Evolutionary conservation across 2,113 vertebrate species (phyloP).

Genomic region (Crotalus helleri): DNA sequence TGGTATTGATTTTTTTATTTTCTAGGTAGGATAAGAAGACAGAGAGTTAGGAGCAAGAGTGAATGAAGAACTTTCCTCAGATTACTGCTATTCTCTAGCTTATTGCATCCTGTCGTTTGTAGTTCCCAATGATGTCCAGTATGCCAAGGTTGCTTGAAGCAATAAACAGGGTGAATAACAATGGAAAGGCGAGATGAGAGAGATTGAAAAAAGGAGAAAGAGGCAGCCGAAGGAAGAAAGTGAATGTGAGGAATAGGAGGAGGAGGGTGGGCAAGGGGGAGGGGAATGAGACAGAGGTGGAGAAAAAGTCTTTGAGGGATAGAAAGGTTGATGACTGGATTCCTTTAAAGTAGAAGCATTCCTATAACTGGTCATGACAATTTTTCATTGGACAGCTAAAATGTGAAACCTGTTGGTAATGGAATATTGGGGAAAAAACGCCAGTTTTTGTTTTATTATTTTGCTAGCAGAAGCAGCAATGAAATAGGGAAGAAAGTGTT

Average conservation of each 20-base stretch:
- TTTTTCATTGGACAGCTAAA: constrained; percentile 41
- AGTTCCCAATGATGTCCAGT: constrained; percentile 96
- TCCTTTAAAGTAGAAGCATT: constrained; percentile 41
- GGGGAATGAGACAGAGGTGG: constrained; percentile 33
- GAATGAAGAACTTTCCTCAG: constrained; percentile 98
- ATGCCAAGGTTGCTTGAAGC: constrained; percentile 87
- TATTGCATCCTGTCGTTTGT: constrained; percentile 98
- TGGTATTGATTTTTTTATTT: constrained; percentile 99
- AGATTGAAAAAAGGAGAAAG: constrained; percentile 71
- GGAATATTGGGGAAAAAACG: constrained; percentile 18
- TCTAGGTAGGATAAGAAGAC: constrained; percentile 99
- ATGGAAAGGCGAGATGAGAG: constrained; percentile 78
- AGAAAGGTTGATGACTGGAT: constrained; percentile 50
- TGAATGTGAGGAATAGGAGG: constrained; percentile 60
- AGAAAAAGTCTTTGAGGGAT: constrained; percentile 54
- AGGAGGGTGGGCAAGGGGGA: neutral
- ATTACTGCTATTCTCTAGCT: constrained; percentile 94
- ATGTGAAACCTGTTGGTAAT: constrained; percentile 21
- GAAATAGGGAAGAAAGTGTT: neutral
- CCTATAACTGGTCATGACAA: constrained; percentile 48
- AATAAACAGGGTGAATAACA: constrained; percentile 92
- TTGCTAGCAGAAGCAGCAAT: constrained; percentile 8
- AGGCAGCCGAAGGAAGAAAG: constrained; percentile 70
- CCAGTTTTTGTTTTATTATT: constrained; percentile 35
- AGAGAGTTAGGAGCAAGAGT: constrained; percentile 94